A percentile compares a stretch with the other conserved stretches of the same genome.
These are phyloP conservation scores for Cebus imitator DNA, from an alignment of 2,113 vertebrate species.

Conservation along the genomic window DNA sequence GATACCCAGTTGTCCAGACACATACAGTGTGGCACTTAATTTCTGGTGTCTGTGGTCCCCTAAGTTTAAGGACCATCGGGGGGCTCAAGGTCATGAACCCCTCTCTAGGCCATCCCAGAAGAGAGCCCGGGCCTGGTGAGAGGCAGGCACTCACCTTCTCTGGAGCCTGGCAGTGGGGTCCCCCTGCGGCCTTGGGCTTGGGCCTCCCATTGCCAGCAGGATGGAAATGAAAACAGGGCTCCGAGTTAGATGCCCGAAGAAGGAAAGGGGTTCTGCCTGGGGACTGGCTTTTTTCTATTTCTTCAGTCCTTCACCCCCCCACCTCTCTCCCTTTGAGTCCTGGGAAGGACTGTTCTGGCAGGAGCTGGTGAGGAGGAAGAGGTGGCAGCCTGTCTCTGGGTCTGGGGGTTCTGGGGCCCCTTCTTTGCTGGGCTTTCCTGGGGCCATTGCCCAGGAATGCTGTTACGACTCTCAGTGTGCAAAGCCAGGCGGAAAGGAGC, in stretches of 20 bases:
- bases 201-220: background rate
- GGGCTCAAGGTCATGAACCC: background rate
- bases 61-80: background rate
- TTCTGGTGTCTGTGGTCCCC: background rate
- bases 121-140: background rate
- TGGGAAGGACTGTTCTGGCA: background rate
- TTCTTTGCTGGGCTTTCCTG: background rate
- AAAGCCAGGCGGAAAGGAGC: background rate
- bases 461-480: background rate
- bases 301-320: background rate
- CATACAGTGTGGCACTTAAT: background rate
- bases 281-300: background rate
- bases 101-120: background rate
- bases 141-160: background rate
- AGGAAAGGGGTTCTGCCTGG: background rate
- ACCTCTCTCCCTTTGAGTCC: background rate
- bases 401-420: background rate
- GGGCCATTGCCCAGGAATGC: background rate
- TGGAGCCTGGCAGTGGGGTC: background rate
- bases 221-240: background rate
- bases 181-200: background rate
- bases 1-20: background rate
- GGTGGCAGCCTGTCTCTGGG: background rate
- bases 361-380: background rate
- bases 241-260: background rate